Conservation (phyloP, 2,797 vertebrate genomes). For the Adrianichthys oophorus region DNA sequence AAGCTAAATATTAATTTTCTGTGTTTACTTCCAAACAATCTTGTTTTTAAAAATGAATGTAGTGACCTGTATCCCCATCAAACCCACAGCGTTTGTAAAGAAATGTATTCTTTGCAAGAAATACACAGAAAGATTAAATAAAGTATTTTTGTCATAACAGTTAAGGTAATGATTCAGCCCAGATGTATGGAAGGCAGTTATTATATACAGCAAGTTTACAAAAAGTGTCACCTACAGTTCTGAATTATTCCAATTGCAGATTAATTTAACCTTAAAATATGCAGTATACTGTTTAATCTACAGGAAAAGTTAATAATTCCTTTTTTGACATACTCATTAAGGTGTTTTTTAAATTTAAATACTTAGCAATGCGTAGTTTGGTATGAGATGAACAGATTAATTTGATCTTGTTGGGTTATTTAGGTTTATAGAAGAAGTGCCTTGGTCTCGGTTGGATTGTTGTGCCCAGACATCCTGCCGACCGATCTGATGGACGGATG, state of each 20-base stretch:
- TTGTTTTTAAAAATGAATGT: slow-evolving; percentile 15
- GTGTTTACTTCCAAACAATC: slow-evolving; percentile 15
- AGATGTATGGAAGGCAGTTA: slow-evolving; percentile 88
- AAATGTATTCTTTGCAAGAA: slow-evolving; percentile 66
- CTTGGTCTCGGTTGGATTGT: slow-evolving; percentile 75
- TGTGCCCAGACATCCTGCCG: slow-evolving; percentile 47
- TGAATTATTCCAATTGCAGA: slow-evolving; percentile 86
- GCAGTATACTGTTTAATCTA: slow-evolving; percentile 90
- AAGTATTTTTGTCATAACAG: slow-evolving; percentile 79
- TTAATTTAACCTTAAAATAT: slow-evolving; percentile 89
- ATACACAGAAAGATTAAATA: slow-evolving; percentile 78
- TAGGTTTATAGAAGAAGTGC: slow-evolving; percentile 89
- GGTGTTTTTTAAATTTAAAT: slow-evolving; percentile 84
- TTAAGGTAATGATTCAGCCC: slow-evolving; percentile 85
- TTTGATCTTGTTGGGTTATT: slow-evolving; percentile 86
- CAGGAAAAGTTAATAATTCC: slow-evolving; percentile 96
- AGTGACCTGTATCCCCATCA: slow-evolving; percentile 1
- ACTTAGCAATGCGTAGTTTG: slow-evolving; percentile 89
- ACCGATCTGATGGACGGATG: slow-evolving; percentile 56
- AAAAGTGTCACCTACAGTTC: slow-evolving; percentile 90
- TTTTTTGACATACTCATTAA: slow-evolving; percentile 76
- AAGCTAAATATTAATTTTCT: slow-evolving; percentile 15
- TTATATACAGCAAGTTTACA: slow-evolving; percentile 94
- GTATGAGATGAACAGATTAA: slow-evolving; percentile 84
- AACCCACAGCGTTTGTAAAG: slow-evolving; percentile 55